Percentiles rank a stretch among this genome's conserved stretches.
phyloP scores from a whole-genome alignment of 1,140 invertebrate genomes.

The Drosophila repleta region DNA sequence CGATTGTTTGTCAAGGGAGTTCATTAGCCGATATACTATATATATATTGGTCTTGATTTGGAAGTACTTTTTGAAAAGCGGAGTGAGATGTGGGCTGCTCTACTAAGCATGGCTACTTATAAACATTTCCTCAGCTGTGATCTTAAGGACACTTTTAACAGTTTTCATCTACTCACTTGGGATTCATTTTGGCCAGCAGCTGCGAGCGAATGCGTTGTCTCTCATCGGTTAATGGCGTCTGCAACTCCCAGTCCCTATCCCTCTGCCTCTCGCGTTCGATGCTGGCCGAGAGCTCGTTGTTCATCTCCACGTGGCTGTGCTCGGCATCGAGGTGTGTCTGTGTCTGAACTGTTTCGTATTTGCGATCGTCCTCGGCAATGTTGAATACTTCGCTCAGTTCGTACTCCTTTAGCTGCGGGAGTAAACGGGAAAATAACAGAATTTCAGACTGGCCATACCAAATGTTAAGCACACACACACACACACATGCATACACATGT shows the following conservation, averaged over 20 bases:
- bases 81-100: too few relatives aligned
- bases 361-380: constrained; percentile 90
- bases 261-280: constrained; percentile 89
- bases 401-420: constrained; percentile 91
- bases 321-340: constrained; percentile 87
- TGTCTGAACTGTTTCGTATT: constrained; percentile 89
- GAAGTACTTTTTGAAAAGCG: background rate
- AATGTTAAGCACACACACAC: constrained; percentile 50
- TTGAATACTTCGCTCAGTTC: constrained; percentile 94
- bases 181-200: constrained; percentile 83
- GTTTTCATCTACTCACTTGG: constrained; percentile 71
- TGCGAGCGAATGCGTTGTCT: constrained; percentile 76
- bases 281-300: constrained; percentile 90
- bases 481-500: constrained; percentile 32
- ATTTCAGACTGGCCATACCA: constrained; percentile 11
- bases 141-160: too few relatives aligned
- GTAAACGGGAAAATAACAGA: constrained; percentile 3
- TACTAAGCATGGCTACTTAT: too few relatives aligned
- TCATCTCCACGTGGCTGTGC: constrained; percentile 86
- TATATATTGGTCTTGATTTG: background rate
- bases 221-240: constrained; percentile 58
- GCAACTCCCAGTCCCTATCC: constrained; percentile 85
- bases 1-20: constrained; percentile 7
- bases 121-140: too few relatives aligned
- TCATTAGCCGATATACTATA: background rate